Percentiles rank a stretch among this genome's conserved stretches.
Evolutionary conservation across 2,888 invertebrate genomes (phyloP).

Genomic region (Athalia rosae): DNA sequence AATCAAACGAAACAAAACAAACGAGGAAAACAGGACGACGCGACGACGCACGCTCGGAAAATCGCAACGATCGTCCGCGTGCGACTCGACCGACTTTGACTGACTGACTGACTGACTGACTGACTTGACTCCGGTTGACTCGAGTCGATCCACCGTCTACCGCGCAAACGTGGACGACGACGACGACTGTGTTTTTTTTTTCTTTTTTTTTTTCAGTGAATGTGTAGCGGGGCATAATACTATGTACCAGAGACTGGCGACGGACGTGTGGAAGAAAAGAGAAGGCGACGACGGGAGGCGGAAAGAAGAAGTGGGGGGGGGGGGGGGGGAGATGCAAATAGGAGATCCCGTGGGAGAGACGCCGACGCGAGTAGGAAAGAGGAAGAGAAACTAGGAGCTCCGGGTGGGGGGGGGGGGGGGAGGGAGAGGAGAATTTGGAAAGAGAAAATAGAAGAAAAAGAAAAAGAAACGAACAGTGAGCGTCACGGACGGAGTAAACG

Average conservation of each 20-base stretch:
- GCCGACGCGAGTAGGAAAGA: neutral
- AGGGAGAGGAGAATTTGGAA: neutral
- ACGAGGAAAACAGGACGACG: too few relatives aligned
- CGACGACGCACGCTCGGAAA: too few relatives aligned
- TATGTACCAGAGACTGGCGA: conserved; percentile 28
- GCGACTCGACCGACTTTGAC: too few relatives aligned
- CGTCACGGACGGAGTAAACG: neutral
- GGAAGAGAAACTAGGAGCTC: neutral
- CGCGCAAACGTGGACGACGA: conserved; percentile 48
- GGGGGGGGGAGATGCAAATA: conserved; percentile 43
- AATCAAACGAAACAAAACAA: too few relatives aligned
- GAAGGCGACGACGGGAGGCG: conserved; percentile 29
- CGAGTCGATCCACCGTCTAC: conserved; percentile 54
- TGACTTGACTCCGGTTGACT: too few relatives aligned
- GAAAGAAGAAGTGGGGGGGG: conserved; percentile 42
- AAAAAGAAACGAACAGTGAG: neutral
- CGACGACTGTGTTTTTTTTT: too few relatives aligned
- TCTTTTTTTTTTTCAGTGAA: conserved; percentile 51
- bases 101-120: too few relatives aligned
- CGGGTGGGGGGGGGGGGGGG: conserved; percentile 1
- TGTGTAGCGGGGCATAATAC: too few relatives aligned
- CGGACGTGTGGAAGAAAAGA: neutral
- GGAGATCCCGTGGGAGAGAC: neutral
- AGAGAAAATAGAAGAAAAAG: neutral
- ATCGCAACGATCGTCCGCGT: too few relatives aligned